A percentile compares a stretch with the other conserved stretches of the same genome.
Evolutionary conservation across 2,113 vertebrate genomes (phyloP).

Genomic region (Vulpes vulpes): DNA sequence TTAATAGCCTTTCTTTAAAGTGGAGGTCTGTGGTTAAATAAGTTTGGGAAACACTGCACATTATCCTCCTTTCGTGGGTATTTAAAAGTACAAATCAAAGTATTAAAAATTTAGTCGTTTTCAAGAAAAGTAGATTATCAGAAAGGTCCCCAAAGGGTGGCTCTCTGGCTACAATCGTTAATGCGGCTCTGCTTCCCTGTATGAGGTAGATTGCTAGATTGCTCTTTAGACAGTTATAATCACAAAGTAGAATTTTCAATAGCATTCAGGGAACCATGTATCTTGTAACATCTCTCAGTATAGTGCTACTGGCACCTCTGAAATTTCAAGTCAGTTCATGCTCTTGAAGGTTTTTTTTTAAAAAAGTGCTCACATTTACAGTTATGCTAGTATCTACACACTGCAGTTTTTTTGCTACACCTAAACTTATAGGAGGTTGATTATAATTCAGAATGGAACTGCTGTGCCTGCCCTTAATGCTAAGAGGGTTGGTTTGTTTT

Average conservation of each 20-base stretch:
- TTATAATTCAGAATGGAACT: slow-evolving; percentile 27
- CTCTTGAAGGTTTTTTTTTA: background rate
- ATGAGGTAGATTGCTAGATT: background rate
- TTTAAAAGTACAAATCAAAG: slow-evolving; percentile 44
- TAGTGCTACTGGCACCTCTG: background rate
- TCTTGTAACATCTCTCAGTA: background rate
- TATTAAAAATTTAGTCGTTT: slow-evolving; percentile 49
- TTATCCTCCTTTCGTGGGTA: background rate
- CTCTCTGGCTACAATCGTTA: background rate
- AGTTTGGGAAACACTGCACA: background rate
- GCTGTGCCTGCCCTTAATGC: background rate
- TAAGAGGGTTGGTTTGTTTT: background rate
- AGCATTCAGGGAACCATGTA: background rate
- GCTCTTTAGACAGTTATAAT: background rate
- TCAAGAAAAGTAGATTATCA: slow-evolving; percentile 3
- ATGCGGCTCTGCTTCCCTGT: background rate
- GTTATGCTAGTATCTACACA: background rate
- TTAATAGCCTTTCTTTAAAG: slow-evolving; percentile 39
- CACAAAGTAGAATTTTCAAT: background rate
- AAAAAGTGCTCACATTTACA: background rate
- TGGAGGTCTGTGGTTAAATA: slow-evolving; percentile 40
- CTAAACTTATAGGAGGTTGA: background rate
- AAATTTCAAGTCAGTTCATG: background rate
- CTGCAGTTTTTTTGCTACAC: background rate
- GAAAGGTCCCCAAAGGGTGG: background rate